Evolutionary conservation across 2,113 vertebrate species (phyloP), one percentile per base, ranked within the genome.

Genomic region (Ptyas mucosa): DNA sequence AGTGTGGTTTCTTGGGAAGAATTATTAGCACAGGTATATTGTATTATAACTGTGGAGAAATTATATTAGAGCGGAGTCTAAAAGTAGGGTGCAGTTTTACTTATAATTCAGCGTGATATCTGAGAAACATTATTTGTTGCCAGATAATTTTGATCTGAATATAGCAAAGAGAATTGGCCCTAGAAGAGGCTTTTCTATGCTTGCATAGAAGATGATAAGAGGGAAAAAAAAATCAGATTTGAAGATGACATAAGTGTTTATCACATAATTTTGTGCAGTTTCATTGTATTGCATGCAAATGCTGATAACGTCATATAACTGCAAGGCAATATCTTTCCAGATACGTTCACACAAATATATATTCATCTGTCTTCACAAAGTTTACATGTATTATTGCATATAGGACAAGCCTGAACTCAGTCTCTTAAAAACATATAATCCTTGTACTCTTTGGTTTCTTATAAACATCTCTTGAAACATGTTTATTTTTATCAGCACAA

Each of bases 1-100:
- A 98, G 95, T 0, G 1, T 97, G 24, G 7, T 99, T 8, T 97
- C 97, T 0, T 97, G 87, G 97, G 97, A 98, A 54, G 96, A 94
- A 58, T 93, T 98, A 75, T 89, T 98, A 61, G 94, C 94, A 58
- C 98, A 98, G 98, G 99, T 99, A 98, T 87, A 92, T 51, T 88
- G 2, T 54, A 1, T 4, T 39, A 23, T 3, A 54, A 51, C 43
- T 53, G 49, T 54, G 86, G n/a, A 29, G 18, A 3, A 15, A 51
- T 69, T 51, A n/a, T 51, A 11, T 9, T 75, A 34, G 53, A 53
- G 14, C 21, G 26, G 3, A 69, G 34, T 24, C 3, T 90, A 49
- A 89, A 39, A n/a, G n/a, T 20, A 81, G n/a, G 15, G 15, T 34
- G 15, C 64, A 24, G 11, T 69, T 23, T 75, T 85, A 14, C 21